phyloP scores from a whole-genome alignment of 2,113 vertebrate species.

The Zosterops lateralis region DNA sequence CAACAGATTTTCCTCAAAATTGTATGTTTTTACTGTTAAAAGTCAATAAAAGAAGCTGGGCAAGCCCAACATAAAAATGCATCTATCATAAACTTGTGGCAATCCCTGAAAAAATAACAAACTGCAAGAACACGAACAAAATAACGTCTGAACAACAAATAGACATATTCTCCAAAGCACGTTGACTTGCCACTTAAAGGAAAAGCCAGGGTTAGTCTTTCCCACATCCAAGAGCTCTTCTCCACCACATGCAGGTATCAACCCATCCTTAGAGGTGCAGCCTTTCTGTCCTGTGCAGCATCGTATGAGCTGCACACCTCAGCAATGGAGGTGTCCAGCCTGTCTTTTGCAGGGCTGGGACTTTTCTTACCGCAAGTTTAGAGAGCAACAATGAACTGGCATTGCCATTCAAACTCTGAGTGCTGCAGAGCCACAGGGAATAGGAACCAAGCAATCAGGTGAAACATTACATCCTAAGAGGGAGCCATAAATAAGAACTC shows the following conservation, averaged over 20 bases:
- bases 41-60: not conserved
- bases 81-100: not conserved
- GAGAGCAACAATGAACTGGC: not conserved
- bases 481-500: not conserved
- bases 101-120: not conserved
- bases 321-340: accelerated
- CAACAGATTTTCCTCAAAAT: not conserved
- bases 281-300: not conserved
- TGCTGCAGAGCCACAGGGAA: not conserved
- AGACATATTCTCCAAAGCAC: not conserved
- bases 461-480: not conserved
- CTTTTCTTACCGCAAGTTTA: not conserved
- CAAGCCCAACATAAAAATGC: not conserved
- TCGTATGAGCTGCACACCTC: accelerated
- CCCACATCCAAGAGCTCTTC: not conserved
- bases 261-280: not conserved
- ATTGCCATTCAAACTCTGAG: not conserved
- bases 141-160: not conserved
- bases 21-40: not conserved
- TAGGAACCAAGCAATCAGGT: not conserved
- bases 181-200: not conserved
- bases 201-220: not conserved
- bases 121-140: not conserved
- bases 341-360: accelerated
- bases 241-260: accelerated